These are phyloP conservation scores for Promerops cafer DNA, from an alignment of 2,113 vertebrate species.

Conservation along the genomic window DNA sequence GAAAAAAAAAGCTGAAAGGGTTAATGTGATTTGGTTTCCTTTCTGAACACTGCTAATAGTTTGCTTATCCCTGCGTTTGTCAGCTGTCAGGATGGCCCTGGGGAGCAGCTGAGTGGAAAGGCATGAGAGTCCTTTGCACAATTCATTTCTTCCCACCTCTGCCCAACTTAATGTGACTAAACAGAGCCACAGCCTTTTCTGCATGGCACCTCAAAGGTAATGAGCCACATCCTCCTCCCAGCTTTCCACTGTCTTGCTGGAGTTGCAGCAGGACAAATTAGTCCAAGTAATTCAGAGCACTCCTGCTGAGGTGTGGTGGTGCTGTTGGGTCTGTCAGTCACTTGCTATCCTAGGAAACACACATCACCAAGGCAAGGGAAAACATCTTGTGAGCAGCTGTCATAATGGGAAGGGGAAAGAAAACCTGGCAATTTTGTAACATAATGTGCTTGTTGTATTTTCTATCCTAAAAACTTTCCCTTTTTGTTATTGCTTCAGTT, in stretches of 20 bases:
- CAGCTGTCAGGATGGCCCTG: not conserved
- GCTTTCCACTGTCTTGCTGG: not conserved
- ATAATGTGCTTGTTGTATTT: not conserved
- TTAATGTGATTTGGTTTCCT: not conserved
- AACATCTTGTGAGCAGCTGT: not conserved
- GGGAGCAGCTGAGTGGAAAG: not conserved
- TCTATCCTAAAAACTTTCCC: not conserved
- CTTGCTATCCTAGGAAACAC: not conserved
- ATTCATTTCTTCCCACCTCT: not conserved
- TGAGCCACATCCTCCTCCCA: not conserved
- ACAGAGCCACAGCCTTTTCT: not conserved
- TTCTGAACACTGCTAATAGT: not conserved
- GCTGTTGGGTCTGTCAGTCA: not conserved
- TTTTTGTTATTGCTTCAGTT: not conserved
- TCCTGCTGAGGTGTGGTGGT: not conserved
- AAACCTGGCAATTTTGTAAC: not conserved
- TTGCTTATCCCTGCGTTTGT: not conserved
- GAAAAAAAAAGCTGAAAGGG: not conserved
- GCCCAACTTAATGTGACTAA: not conserved
- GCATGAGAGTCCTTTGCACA: accelerated
- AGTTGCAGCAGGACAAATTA: not conserved
- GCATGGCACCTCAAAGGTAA: not conserved
- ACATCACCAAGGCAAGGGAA: not conserved
- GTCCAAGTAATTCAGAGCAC: not conserved
- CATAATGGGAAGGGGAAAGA: not conserved